Conservation (phyloP, 2,113 vertebrate species). For the Trachemys scripta region DNA sequence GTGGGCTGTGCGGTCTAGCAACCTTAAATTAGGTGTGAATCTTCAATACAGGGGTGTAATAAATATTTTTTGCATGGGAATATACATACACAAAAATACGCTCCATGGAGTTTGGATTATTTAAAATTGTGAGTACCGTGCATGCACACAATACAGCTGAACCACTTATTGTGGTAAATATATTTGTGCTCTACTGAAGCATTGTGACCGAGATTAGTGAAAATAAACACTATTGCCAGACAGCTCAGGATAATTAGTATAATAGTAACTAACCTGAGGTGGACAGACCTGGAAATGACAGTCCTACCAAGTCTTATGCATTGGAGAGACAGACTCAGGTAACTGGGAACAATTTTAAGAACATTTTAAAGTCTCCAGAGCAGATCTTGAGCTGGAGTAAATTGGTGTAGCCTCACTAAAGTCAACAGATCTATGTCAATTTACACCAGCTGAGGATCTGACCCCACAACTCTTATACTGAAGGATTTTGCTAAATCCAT, state of each 20-base stretch:
- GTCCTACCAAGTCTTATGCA: background rate
- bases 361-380: background rate
- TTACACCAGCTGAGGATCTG: background rate
- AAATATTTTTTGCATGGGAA: background rate
- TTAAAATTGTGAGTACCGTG: background rate
- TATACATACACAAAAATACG: background rate
- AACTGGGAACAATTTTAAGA: background rate
- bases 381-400: background rate
- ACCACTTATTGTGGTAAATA: background rate
- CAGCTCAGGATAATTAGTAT: slow-evolving; percentile 54
- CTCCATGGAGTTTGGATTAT: background rate
- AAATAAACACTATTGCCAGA: slow-evolving; percentile 26
- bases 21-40: background rate
- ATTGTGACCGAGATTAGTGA: slow-evolving; percentile 20
- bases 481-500: background rate
- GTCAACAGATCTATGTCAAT: background rate
- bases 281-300: background rate
- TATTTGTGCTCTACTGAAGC: slow-evolving; percentile 30
- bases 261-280: background rate
- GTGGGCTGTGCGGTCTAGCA: background rate
- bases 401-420: background rate
- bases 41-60: too few species aligned
- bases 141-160: accelerated
- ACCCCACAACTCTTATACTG: background rate
- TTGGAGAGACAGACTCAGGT: background rate